Evolutionary conservation across 2,888 invertebrate species (phyloP), one percentile per base, ranked within the genome.

Genomic region (Hypomecis atomaria): DNA sequence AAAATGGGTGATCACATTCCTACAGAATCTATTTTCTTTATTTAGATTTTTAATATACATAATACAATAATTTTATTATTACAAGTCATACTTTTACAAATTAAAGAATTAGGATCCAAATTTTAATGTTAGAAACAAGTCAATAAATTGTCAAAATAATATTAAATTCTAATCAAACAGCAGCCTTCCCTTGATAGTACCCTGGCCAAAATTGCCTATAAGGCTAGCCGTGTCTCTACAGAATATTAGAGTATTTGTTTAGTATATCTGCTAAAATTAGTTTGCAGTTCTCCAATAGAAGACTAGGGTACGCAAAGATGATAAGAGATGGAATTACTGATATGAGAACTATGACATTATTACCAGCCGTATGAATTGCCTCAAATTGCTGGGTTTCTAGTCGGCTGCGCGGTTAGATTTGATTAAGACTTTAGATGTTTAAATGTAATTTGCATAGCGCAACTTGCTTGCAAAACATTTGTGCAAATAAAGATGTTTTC

Each of bases 281-380:
- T 52, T 40, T n/a, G 23, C 52, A 52, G 13, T 52, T 8, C 5
- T 52, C n/a, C 23, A 6, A 40, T 8, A 43, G 13, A 49, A 48
- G 45, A 38, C 54, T 48, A 50, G 34, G 49, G 48, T 36, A 48
- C 49, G 52, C 65, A 38, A 48, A 57, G 43, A 11, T 47, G 64
- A 65, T 65, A 65, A 57, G 56, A 56, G 60, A 65, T 65, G 48
- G 52, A 53, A 60, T 48, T 55, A 42, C 60, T 65, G 65, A 57
- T 65, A 65, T 43, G 56, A 37, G 42, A 61, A 60, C 60, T 61
- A 65, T 57, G 60, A 53, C 57, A 65, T 48, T 57, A 48, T 60
- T 57, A 56, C 23, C 44, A 23, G 49, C 45, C 33, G 42, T 38
- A 38, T 59, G 49, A 50, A 59, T 43, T 56, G 55, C 45, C 45